phyloP scores from a whole-genome alignment of 2,888 invertebrate species.

The Eucera pruinosa region DNA sequence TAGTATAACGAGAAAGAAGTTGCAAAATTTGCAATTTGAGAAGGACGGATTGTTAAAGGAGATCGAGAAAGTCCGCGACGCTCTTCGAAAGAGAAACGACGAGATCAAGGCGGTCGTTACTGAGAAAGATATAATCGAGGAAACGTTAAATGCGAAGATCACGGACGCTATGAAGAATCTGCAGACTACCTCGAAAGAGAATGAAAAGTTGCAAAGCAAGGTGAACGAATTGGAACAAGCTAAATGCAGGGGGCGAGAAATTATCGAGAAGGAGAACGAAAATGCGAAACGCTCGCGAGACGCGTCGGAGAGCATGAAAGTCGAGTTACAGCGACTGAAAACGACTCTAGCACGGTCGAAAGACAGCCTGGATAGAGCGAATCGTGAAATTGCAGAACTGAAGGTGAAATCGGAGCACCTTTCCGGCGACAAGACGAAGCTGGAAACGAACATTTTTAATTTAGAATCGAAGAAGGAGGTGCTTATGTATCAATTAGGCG shows the following conservation, averaged over 20 bases:
- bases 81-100: constrained; percentile 52
- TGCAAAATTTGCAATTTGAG: constrained; percentile 45
- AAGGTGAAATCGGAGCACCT: constrained; percentile 27
- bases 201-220: constrained; percentile 40
- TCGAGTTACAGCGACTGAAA: constrained; percentile 40
- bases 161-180: constrained; percentile 32
- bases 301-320: constrained; percentile 11
- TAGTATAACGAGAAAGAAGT: constrained; percentile 37
- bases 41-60: constrained; percentile 53
- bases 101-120: constrained; percentile 49
- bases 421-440: constrained; percentile 35
- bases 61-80: constrained; percentile 44
- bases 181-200: constrained; percentile 33
- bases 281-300: neutral
- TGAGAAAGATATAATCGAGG: constrained; percentile 42
- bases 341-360: constrained; percentile 41
- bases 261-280: neutral
- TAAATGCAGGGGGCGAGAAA: neutral
- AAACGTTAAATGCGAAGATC: constrained; percentile 13
- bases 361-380: constrained; percentile 43
- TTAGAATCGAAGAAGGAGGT: constrained; percentile 56
- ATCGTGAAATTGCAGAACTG: constrained; percentile 31
- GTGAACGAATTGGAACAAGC: constrained; percentile 13
- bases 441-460: constrained; percentile 48
- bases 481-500: constrained; percentile 52